These are phyloP conservation scores for Limnephilus rhombicus DNA, from an alignment of 2,888 invertebrate species.

Conservation along the genomic window DNA sequence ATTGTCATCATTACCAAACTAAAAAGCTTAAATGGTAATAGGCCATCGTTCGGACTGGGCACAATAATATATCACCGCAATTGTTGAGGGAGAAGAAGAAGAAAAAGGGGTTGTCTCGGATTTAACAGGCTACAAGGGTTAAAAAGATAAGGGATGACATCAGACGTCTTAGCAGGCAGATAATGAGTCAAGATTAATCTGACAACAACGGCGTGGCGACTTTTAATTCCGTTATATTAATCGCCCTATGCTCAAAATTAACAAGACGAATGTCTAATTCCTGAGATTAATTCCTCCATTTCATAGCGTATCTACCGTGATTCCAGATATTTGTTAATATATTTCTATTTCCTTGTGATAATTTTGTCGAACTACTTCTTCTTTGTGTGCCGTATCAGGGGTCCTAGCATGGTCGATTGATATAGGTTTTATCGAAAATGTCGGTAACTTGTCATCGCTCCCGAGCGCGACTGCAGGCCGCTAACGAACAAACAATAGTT, in stretches of 20 bases:
- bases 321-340: no score
- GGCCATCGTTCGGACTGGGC: slow-evolving; percentile 59
- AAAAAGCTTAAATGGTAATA: slow-evolving; percentile 60
- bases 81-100: slow-evolving; percentile 48
- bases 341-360: no score
- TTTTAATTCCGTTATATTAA: slow-evolving; percentile 36
- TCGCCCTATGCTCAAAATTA: not conserved
- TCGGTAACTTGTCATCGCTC: no score
- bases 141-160: slow-evolving; percentile 39
- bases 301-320: no score
- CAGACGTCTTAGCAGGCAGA: slow-evolving; percentile 45
- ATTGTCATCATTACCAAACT: slow-evolving; percentile 64
- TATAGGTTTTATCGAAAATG: no score
- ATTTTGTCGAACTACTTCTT: no score
- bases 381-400: no score
- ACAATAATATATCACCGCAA: slow-evolving; percentile 63
- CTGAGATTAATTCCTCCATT: not conserved
- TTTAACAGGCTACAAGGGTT: not conserved
- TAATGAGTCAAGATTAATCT: slow-evolving; percentile 56
- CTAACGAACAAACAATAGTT: no score
- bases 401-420: no score
- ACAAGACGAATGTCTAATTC: not conserved
- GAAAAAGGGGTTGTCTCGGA: slow-evolving; percentile 29
- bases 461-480: no score
- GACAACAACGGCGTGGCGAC: slow-evolving; percentile 43